Conservation (phyloP, 2,888 invertebrate species). For the Bruchidius siliquastri region DNA sequence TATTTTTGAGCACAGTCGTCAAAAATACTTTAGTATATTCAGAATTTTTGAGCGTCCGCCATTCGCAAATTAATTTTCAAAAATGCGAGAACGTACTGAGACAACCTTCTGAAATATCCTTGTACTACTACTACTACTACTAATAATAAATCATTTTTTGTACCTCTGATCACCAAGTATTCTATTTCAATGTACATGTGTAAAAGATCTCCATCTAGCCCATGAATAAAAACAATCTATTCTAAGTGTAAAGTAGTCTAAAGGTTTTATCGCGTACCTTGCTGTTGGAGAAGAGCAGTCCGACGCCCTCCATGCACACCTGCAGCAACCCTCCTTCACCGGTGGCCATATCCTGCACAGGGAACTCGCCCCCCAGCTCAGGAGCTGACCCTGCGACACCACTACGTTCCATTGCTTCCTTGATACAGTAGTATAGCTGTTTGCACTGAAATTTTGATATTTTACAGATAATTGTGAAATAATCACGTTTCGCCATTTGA, state of each 20-base stretch:
- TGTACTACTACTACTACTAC: too few species aligned
- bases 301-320: conserved; percentile 99
- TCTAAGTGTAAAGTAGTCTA: neutral
- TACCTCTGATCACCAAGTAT: neutral
- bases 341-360: conserved; percentile 94
- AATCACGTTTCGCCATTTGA: too few species aligned
- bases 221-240: neutral
- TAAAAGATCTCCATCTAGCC: neutral
- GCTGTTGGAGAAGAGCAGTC: conserved; percentile 97
- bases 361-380: conserved; percentile 93
- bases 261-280: conserved; percentile 65
- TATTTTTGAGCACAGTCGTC: too few species aligned
- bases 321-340: conserved; percentile 96
- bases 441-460: conserved; percentile 70
- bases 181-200: neutral
- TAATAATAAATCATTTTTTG: too few species aligned
- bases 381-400: conserved; percentile 64
- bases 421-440: conserved; percentile 96
- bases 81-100: too few species aligned
- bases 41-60: too few species aligned
- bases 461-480: too few species aligned
- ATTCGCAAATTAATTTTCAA: too few species aligned
- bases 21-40: too few species aligned
- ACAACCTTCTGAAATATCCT: too few species aligned
- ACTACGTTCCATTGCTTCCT: conserved; percentile 95